phyloP scores from a whole-genome alignment of 2,113 vertebrate species.

The Panthera tigris region DNA sequence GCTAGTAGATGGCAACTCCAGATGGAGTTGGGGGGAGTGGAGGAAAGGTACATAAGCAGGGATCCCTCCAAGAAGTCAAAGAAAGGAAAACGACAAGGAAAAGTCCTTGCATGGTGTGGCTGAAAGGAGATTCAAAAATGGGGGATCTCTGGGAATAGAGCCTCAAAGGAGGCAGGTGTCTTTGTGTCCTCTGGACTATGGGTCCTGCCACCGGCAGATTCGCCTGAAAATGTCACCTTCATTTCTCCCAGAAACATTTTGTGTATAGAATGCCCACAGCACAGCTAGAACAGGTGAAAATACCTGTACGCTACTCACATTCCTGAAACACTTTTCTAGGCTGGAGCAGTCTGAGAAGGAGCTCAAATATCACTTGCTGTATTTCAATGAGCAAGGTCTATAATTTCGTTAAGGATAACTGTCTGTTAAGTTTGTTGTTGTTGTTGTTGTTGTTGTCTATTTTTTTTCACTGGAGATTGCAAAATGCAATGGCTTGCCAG shows the following conservation, averaged over 20 bases:
- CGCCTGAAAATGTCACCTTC: background rate
- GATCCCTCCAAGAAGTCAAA: background rate
- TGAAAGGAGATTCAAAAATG: background rate
- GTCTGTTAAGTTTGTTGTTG: background rate
- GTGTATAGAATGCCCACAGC: accelerated
- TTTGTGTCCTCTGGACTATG: accelerated
- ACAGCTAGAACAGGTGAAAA: background rate
- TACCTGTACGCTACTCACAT: background rate
- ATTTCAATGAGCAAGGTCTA: background rate
- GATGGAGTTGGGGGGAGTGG: background rate
- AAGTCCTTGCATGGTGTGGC: accelerated
- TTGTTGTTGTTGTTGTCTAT: background rate
- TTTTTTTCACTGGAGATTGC: background rate
- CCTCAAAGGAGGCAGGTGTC: no score
- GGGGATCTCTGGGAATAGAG: background rate
- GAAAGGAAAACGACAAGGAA: background rate
- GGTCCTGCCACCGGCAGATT: background rate
- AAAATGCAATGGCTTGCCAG: background rate
- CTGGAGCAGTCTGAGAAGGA: background rate
- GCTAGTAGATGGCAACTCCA: background rate
- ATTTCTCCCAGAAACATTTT: background rate
- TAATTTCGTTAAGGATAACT: background rate
- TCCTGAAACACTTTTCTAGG: background rate
- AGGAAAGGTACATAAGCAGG: background rate
- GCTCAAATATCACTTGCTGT: background rate